These are phyloP conservation scores for Pomatostomus ruficeps DNA, from an alignment of 2,113 vertebrate species.

Conservation along the genomic window DNA sequence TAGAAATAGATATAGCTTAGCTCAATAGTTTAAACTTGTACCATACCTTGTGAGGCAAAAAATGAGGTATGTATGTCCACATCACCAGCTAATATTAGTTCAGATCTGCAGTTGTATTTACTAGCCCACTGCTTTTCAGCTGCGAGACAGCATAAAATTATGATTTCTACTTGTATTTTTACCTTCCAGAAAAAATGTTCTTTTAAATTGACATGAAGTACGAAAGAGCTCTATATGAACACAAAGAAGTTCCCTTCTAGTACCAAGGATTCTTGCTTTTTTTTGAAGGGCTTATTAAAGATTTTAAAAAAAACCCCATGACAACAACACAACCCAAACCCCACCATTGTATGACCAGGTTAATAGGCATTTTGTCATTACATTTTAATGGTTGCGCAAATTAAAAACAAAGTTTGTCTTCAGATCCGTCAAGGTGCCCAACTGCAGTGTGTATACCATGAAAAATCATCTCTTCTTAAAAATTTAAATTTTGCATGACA, in stretches of 20 bases:
- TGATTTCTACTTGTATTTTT: neutral
- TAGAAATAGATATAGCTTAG: slow-evolving; percentile 35
- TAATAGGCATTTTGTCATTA: neutral
- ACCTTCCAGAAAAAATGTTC: neutral
- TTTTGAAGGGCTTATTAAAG: neutral
- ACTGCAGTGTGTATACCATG: accelerated
- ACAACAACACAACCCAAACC: neutral
- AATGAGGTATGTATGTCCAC: neutral
- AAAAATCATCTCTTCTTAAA: neutral
- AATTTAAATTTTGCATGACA: neutral
- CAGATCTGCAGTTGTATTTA: neutral
- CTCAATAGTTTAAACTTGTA: slow-evolving; percentile 54
- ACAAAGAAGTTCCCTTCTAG: neutral
- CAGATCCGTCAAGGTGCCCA: neutral
- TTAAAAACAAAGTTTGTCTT: neutral
- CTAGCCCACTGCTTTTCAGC: neutral
- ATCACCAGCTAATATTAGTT: slow-evolving; percentile 56
- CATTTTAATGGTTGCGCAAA: neutral
- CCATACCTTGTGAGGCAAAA: slow-evolving; percentile 52
- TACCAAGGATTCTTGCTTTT: neutral
- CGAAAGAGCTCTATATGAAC: neutral
- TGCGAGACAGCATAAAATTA: neutral
- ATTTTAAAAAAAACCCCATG: neutral
- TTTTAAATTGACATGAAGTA: neutral
- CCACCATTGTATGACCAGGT: neutral